Evolutionary conservation across 2,888 invertebrate species (phyloP), one percentile per base, ranked within the genome.

Genomic region (Cryptocephalus moraei): DNA sequence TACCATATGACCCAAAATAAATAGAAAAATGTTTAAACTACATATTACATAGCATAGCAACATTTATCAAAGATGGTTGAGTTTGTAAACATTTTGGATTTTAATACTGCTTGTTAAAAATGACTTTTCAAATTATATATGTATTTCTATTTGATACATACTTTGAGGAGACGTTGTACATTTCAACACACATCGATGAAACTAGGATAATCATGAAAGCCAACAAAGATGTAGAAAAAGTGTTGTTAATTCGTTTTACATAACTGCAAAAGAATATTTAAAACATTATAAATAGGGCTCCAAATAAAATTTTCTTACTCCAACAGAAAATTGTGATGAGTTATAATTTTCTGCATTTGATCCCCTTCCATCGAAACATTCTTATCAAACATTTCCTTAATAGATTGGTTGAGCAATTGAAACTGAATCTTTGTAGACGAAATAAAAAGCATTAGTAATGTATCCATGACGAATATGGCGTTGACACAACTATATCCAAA

Each of bases 101-200:
- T n/a, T n/a, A n/a, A n/a, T n/a, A n/a, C n/a, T n/a, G n/a, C n/a
- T 11, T n/a, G 12, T 2, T 36, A 36, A 11, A 36, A 11, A 12
- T 6, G n/a, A 36, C 12, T 6, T 36, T 36, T 36, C 36, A 36
- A 9, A 4, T 42, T 42, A 12, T 42, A 9, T 10, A 9, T 42
- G 12, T 10, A 9, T 42, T 12, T 22, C 14, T 9, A 4, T 4
- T 9, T 42, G 4, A 32, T 14, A 44, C 45, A 39, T 11, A 45
- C 45, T 31, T 33, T 12, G 45, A 39, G 9, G 39, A 39, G 9
- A 45, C 8, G 32, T 45, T 45, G 32, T 45, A 45, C 45, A 45
- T 45, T 39, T 45, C 45, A n/a, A 45, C 45, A 11, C 45, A 45
- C 45, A 45, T 45, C 9, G 45, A 45, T 2, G 45, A 39, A 12